Evolutionary conservation across 2,888 invertebrate species (phyloP), one percentile per base, ranked within the genome.

Genomic region (Platycheirus rosarum): DNA sequence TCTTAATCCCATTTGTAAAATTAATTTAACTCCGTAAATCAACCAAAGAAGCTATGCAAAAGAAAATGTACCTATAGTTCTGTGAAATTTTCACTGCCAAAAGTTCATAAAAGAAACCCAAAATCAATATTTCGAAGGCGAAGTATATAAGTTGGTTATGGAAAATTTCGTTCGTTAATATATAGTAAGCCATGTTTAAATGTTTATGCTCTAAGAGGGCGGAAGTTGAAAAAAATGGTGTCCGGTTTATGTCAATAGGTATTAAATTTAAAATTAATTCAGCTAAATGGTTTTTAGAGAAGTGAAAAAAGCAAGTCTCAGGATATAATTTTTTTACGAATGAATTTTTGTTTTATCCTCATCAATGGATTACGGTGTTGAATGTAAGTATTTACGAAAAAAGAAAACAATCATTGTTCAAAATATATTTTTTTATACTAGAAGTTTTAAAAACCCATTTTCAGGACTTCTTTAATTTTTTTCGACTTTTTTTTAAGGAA

Each of bases 121-220:
- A 77, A 82, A 82, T 82, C 76, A 77, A 82, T 82, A 82, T 55
- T 69, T 55, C 68, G 77, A 66, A 77, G 53, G 62, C 82, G 57
- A 71, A 66, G 68, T 68, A 70, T 46, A 70, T 60, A 65, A 65
- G 55, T 60, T 65, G 69, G 37, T 57, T 69, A 37, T 20, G 44
- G 13, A 20, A 49, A 71, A 70, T 44, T 68, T 51, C 53, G 48
- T 57, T 57, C 42, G 57, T 49, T 49, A n/a, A 11, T 55, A 51
- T 35, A 44, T 69, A 40, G 44, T 32, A 32, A 49, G 14, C 37
- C 40, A 20, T 40, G 46, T 53, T 76, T 9, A 40, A 69, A 51
- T 55, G 20, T 70, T 60, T 14, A 57, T 35, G 26, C 46, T 26
- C 32, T 37, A 29, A 3, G 32, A 26, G 42, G 20, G 46, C 62